phyloP scores from a whole-genome alignment of 1,140 invertebrate genomes.

The Anthonomus grandis region DNA sequence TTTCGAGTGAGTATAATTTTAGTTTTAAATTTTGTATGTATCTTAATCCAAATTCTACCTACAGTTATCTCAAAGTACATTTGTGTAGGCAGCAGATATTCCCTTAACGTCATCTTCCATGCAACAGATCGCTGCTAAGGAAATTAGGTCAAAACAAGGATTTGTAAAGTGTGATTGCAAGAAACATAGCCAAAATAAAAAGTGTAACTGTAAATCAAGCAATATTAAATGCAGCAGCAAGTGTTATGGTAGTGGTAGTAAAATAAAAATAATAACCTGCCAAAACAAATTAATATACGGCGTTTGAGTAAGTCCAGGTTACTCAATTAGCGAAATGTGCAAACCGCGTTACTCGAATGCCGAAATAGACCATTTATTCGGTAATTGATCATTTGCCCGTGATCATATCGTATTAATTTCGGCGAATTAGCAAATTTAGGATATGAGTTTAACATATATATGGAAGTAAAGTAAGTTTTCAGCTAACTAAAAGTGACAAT shows the following conservation, averaged over 20 bases:
- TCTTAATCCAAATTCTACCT: slow-evolving; percentile 3
- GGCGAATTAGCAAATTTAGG: too few species aligned
- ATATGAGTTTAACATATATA: too few species aligned
- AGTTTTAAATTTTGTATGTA: neutral
- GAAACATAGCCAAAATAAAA: slow-evolving; percentile 9
- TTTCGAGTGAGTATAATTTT: slow-evolving; percentile 10
- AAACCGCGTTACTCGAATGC: too few species aligned
- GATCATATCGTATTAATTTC: too few species aligned
- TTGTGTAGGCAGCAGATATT: neutral
- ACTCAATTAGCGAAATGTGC: too few species aligned
- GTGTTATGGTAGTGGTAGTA: neutral
- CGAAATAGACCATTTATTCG: too few species aligned
- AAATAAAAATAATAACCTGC: slow-evolving; percentile 9
- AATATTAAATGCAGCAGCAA: slow-evolving; percentile 4
- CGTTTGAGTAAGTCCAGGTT: too few species aligned
- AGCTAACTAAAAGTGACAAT: too few species aligned
- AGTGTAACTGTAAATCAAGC: slow-evolving; percentile 3
- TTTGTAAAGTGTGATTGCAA: slow-evolving; percentile 16
- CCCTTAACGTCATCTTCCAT: slow-evolving; percentile 3
- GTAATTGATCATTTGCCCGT: too few species aligned
- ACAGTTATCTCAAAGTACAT: slow-evolving; percentile 13
- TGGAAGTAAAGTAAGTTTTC: too few species aligned
- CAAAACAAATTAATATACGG: slow-evolving; percentile 17
- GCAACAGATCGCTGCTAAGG: slow-evolving; percentile 1
- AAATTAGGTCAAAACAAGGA: slow-evolving; percentile 15